Conservation (phyloP, 2,797 vertebrate species). For the Eospalax fontanierii region DNA sequence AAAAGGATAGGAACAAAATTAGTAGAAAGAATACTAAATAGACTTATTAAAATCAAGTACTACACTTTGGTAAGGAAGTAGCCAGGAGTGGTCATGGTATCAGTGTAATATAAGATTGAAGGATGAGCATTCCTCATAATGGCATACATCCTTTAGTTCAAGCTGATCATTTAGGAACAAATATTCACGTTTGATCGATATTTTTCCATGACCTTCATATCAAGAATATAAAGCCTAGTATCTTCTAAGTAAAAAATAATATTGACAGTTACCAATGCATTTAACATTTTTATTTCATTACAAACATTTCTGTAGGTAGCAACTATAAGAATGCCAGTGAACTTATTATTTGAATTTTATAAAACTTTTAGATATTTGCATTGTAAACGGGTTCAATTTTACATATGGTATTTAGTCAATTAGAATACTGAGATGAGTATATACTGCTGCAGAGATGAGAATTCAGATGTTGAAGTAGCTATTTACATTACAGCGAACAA, state of each 20-base stretch:
- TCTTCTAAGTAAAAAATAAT: not conserved
- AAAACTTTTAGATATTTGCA: not conserved
- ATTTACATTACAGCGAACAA: not conserved
- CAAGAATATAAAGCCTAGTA: not conserved
- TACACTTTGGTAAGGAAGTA: not conserved
- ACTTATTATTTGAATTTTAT: not conserved
- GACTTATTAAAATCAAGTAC: not conserved
- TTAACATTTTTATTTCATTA: not conserved
- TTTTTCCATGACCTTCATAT: not conserved
- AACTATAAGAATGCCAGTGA: not conserved
- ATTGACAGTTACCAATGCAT: not conserved
- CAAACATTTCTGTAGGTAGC: not conserved
- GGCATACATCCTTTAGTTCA: not conserved
- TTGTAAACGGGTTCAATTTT: not conserved
- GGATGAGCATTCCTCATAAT: not conserved
- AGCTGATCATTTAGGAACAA: not conserved
- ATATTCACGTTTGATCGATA: not conserved
- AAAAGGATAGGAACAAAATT: constrained; percentile 55
- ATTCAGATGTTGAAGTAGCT: not conserved
- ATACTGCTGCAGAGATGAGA: not conserved
- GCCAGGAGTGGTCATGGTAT: not conserved
- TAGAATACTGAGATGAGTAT: not conserved
- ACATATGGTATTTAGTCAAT: not conserved
- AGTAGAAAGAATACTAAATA: constrained; percentile 38
- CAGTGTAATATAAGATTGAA: not conserved